A percentile compares a stretch with the other conserved stretches of the same genome.
phyloP scores from a whole-genome alignment of 2,888 invertebrate species.

The Crematogaster levior region DNA sequence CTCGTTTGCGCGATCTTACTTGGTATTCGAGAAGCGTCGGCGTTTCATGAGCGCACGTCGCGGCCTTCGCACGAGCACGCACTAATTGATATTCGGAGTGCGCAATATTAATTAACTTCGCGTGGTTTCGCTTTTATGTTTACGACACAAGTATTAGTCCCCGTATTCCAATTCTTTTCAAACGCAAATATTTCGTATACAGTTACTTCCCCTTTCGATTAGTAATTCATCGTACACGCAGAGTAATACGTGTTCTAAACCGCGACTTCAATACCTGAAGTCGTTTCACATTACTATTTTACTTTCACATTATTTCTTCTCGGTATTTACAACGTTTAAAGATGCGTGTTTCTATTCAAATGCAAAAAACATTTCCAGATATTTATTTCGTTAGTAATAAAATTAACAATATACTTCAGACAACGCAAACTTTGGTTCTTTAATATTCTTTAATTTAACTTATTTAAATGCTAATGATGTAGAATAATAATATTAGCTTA shows the following conservation, averaged over 20 bases:
- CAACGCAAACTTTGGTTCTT: background rate
- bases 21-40: conserved; percentile 55
- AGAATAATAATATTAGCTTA: background rate
- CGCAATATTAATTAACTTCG: conserved; percentile 61
- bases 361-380: background rate
- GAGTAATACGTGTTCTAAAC: background rate
- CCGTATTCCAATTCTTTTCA: conserved; percentile 1
- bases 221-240: background rate
- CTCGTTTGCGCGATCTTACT: conserved; percentile 46
- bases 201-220: background rate
- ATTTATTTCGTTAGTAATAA: background rate
- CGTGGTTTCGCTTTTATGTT: background rate
- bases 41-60: conserved; percentile 53
- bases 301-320: conserved; percentile 11
- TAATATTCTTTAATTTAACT: background rate
- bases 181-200: background rate
- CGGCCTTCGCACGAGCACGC: conserved; percentile 61
- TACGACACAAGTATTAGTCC: background rate
- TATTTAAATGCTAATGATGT: background rate
- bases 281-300: background rate
- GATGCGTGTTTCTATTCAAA: background rate
- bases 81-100: conserved; percentile 57
- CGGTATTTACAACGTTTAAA: background rate
- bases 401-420: background rate
- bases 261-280: background rate